Conservation (phyloP, 2,113 vertebrate genomes). For the Nicator chloris region DNA sequence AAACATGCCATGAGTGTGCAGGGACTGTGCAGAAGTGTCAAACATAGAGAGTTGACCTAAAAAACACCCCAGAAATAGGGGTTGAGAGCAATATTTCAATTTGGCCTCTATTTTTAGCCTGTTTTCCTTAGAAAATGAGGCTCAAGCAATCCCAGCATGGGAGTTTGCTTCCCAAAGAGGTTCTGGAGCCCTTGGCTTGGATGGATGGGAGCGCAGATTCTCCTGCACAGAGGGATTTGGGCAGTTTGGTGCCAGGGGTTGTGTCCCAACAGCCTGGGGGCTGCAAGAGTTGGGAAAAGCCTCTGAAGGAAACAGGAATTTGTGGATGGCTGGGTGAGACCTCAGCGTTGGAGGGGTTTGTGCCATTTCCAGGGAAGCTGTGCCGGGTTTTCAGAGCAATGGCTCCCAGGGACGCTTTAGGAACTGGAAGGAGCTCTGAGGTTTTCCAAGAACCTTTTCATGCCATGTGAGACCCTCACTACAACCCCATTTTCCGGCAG, state of each 20-base stretch:
- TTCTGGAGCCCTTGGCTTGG: rapidly evolving
- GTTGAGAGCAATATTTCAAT: not conserved
- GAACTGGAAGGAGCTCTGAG: not conserved
- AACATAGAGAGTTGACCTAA: rapidly evolving
- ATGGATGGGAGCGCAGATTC: rapidly evolving
- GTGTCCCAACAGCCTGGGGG: too few relatives aligned
- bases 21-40: not conserved
- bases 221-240: rapidly evolving
- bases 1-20: rapidly evolving
- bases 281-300: not conserved
- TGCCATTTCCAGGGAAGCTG: not conserved
- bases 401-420: not conserved
- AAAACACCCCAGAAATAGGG: not conserved
- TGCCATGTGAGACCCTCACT: rapidly evolving
- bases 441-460: too few relatives aligned
- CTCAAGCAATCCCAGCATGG: not conserved
- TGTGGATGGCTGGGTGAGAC: not conserved
- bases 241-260: not conserved
- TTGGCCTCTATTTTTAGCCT: not conserved
- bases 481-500: conserved; percentile 26
- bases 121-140: not conserved
- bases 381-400: rapidly evolving
- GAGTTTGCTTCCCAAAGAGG: not conserved
- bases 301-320: not conserved
- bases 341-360: rapidly evolving